Percentiles rank a stretch among this genome's conserved stretches.
These are phyloP conservation scores for Brenthis daphne DNA, from an alignment of 2,888 invertebrate species.

Conservation along the genomic window DNA sequence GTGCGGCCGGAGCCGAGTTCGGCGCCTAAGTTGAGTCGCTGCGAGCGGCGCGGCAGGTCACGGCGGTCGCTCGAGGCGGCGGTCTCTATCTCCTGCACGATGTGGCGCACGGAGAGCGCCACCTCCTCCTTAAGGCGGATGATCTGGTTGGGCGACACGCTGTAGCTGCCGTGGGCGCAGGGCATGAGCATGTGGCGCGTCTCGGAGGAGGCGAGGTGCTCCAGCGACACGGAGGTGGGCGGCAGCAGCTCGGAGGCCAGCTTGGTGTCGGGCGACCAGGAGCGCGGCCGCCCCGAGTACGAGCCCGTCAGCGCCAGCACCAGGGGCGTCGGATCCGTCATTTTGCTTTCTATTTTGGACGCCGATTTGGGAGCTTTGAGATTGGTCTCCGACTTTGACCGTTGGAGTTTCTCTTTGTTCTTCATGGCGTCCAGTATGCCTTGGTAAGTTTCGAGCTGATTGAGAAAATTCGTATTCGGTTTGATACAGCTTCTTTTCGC, in stretches of 20 bases:
- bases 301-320: constrained; percentile 80
- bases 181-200: constrained; percentile 92
- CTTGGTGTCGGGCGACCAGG: constrained; percentile 88
- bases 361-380: constrained; percentile 86
- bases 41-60: constrained; percentile 46
- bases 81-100: constrained; percentile 87
- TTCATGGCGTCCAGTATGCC: constrained; percentile 98
- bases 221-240: constrained; percentile 86
- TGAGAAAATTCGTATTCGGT: constrained; percentile 96
- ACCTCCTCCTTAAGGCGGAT: constrained; percentile 87
- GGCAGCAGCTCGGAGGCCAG: constrained; percentile 83
- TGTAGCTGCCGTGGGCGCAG: constrained; percentile 93
- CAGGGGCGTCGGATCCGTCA: constrained; percentile 83
- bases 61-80: constrained; percentile 64
- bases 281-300: constrained; percentile 83
- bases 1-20: constrained; percentile 27
- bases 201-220: constrained; percentile 84
- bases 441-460: constrained; percentile 97
- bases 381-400: constrained; percentile 96
- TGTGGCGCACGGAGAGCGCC: constrained; percentile 85
- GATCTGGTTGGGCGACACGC: constrained; percentile 95
- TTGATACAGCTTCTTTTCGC: constrained; percentile 95
- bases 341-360: constrained; percentile 80
- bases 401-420: constrained; percentile 94
- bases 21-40: constrained; percentile 10